Conservation (phyloP, 2,113 vertebrate species). For the Phyllostomus discolor region DNA sequence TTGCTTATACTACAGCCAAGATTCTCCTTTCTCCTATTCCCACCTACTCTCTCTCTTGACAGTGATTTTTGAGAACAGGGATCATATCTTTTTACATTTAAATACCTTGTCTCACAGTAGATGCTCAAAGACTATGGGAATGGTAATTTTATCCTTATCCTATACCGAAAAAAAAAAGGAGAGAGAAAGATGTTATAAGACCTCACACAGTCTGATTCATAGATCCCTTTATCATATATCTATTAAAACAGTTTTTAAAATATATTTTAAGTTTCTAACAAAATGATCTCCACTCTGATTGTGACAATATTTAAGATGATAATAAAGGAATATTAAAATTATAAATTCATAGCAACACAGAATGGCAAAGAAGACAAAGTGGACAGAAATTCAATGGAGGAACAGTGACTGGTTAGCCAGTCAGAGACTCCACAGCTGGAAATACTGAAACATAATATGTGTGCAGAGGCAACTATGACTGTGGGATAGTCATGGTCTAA, state of each 20-base stretch:
- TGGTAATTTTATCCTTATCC: background rate
- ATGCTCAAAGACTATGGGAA: background rate
- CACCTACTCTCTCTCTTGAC: background rate
- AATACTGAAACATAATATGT: background rate
- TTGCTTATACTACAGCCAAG: background rate
- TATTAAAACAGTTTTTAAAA: background rate
- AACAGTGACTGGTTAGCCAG: background rate
- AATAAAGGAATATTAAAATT: background rate
- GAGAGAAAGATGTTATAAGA: background rate
- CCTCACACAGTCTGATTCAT: background rate
- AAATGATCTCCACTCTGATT: background rate
- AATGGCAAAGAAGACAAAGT: background rate
- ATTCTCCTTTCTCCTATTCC: background rate
- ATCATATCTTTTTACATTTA: background rate
- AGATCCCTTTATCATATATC: background rate
- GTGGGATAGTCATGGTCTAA: background rate
- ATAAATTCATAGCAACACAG: background rate
- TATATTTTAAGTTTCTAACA: background rate
- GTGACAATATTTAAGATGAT: background rate
- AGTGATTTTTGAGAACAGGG: background rate
- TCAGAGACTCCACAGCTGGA: background rate
- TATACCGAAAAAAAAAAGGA: background rate
- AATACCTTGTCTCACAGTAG: background rate
- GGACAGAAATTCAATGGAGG: background rate
- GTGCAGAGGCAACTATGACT: rapidly evolving